A percentile compares a stretch with the other conserved stretches of the same genome.
Conservation (phyloP, 92 coral and sea anemone species). For the Porites cylindrica region DNA sequence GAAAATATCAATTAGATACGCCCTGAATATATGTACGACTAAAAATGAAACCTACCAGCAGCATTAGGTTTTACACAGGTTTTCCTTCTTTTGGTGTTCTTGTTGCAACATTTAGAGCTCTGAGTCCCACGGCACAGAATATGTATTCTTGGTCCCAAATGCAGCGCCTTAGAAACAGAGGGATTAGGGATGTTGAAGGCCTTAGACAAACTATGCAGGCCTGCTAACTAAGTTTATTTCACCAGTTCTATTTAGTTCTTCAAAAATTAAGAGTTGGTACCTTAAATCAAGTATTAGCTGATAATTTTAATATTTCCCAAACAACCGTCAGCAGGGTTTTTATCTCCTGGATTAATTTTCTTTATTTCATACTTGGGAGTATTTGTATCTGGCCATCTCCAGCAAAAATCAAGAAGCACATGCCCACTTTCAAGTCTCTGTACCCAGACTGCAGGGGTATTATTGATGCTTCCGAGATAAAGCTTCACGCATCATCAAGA, state of each 20-base stretch:
- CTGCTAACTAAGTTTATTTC: conserved; percentile 43
- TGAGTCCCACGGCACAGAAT: conserved; percentile 50
- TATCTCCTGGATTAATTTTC: conserved; percentile 61
- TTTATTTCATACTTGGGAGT: conserved; percentile 49
- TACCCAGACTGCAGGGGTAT: conserved; percentile 46
- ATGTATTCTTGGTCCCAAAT: conserved; percentile 62
- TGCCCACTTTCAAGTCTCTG: conserved; percentile 42
- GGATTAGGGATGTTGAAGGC: conserved; percentile 23
- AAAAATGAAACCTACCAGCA: conserved; percentile 21
- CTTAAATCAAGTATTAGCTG: conserved; percentile 44
- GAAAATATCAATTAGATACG: too few relatives aligned
- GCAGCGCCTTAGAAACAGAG: conserved; percentile 42
- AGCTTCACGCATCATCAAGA: conserved; percentile 45
- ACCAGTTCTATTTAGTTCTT: conserved; percentile 49
- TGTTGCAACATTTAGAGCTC: conserved; percentile 12
- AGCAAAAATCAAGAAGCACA: conserved; percentile 49
- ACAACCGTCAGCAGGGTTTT: conserved; percentile 37
- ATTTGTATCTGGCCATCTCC: conserved; percentile 50
- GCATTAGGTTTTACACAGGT: conserved; percentile 35
- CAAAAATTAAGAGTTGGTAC: conserved; percentile 47
- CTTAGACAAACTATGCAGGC: conserved; percentile 18
- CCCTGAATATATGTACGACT: neutral
- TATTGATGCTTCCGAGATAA: conserved; percentile 47
- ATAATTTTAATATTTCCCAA: conserved; percentile 18
- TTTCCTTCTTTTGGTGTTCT: conserved; percentile 43